Base-by-base conservation (phyloP, 2,888 invertebrate genomes). In the Taenaris catops region DNA sequence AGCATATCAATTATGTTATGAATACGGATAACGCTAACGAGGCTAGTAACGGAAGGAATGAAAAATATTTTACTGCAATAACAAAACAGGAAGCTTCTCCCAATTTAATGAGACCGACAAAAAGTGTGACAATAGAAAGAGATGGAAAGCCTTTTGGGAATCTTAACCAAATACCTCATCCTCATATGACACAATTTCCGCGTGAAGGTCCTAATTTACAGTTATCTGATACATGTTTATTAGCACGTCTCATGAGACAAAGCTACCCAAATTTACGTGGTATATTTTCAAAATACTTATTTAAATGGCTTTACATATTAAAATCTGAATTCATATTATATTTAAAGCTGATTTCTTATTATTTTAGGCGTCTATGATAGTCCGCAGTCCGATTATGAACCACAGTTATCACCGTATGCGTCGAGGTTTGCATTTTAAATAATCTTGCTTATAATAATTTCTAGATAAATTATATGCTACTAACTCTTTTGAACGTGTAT, bases 171-270 rank as follows among this genome's bases (percentile, higher is more conserved):
- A 38, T 38, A 17, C 12, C 23, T 14, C 8, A 18, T 5, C 11
- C 41, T 7, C 29, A 43, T 33, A 21, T 28, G 4, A 26, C 33
- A 4, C 10, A 14, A 1, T 55, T 58, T 44, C 29, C 43, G n/a
- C 25, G 36, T 28, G 55, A 58, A 5, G 36, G 42, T 7, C 24
- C 43, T 25, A 35, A 44, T 9, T 31, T 45, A 17, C 51, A 54
- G 10, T 40, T 64, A n/a, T 38, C 61, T 7, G 72, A 73, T 3
- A 61, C 60, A 7, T 81, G 79, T 49, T 49, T 76, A 8, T 43
- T 76, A 11, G 68, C 70, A 4, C 68, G 66, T 33, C 52, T 80
- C 20, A 49, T 78, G 29, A 74, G 70, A 48, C 60, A 65, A 41
- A 63, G 45, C 32, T 58, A 67, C 44, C 69, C 67, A 1, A 47